phyloP scores from a whole-genome alignment of 2,113 vertebrate genomes.

The Macquaria australasica region DNA sequence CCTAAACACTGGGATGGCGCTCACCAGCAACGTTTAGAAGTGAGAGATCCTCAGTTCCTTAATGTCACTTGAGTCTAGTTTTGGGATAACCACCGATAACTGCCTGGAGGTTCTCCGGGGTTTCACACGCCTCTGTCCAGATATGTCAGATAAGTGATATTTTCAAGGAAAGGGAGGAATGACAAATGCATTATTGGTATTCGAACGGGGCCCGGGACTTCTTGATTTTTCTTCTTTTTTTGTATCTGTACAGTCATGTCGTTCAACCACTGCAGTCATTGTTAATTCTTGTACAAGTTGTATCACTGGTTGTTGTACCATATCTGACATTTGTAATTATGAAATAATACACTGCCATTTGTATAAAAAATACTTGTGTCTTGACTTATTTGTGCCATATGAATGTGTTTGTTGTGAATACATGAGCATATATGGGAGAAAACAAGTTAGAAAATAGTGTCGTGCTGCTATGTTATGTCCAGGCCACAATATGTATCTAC shows the following conservation, averaged over 20 bases:
- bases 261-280: slow-evolving; percentile 88
- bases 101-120: slow-evolving; percentile 20
- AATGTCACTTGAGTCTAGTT: slow-evolving; percentile 42
- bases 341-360: slow-evolving; percentile 89
- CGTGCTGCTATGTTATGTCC: neutral
- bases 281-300: slow-evolving; percentile 87
- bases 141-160: slow-evolving; percentile 25
- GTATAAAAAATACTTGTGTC: slow-evolving; percentile 77
- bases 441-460: neutral
- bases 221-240: slow-evolving; percentile 64
- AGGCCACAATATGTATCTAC: neutral
- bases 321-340: slow-evolving; percentile 89
- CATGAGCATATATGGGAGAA: neutral
- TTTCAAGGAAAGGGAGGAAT: slow-evolving; percentile 48
- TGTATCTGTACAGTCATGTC: slow-evolving; percentile 83
- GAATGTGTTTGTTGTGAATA: slow-evolving; percentile 3
- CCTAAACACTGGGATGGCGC: slow-evolving; percentile 10
- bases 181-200: slow-evolving; percentile 59
- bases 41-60: slow-evolving; percentile 42
- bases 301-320: slow-evolving; percentile 88
- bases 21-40: slow-evolving; percentile 31
- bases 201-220: slow-evolving; percentile 71
- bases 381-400: slow-evolving; percentile 58
- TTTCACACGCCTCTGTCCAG: slow-evolving; percentile 42
- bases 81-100: slow-evolving; percentile 30